Conservation (phyloP, 2,888 invertebrate species). For the Neria commutata region DNA sequence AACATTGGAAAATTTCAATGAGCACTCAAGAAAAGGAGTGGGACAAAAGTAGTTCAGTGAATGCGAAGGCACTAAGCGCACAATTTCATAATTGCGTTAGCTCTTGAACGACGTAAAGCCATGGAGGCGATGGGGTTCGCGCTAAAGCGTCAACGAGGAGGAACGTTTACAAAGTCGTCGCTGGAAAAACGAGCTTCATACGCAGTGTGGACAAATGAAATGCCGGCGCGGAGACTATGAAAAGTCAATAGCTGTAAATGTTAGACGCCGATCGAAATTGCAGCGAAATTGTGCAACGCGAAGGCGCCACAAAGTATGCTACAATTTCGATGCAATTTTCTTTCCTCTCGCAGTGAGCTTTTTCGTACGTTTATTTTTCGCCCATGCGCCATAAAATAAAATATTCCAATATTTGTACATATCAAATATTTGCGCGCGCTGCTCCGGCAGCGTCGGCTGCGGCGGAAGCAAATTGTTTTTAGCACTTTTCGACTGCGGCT, state of each 20-base stretch:
- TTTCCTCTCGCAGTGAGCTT: background rate
- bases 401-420: constrained; percentile 21
- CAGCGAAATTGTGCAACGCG: no score
- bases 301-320: background rate
- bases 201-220: background rate
- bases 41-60: background rate
- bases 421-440: constrained; percentile 19
- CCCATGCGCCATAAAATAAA: constrained; percentile 19
- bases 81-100: constrained; percentile 8
- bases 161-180: background rate
- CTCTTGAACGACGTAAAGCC: background rate
- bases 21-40: background rate
- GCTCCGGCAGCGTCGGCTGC: no score
- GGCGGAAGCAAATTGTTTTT: background rate
- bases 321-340: background rate
- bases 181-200: background rate
- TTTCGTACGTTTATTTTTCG: background rate
- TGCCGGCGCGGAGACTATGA: background rate
- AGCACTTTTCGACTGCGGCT: background rate
- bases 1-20: no score
- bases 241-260: constrained; percentile 7
- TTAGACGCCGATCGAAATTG: background rate
- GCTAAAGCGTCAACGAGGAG: background rate
- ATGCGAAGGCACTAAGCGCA: background rate
- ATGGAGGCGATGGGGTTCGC: background rate